These are phyloP conservation scores for Chiloscyllium plagiosum DNA, from an alignment of 2,113 vertebrate genomes.

Conservation along the genomic window DNA sequence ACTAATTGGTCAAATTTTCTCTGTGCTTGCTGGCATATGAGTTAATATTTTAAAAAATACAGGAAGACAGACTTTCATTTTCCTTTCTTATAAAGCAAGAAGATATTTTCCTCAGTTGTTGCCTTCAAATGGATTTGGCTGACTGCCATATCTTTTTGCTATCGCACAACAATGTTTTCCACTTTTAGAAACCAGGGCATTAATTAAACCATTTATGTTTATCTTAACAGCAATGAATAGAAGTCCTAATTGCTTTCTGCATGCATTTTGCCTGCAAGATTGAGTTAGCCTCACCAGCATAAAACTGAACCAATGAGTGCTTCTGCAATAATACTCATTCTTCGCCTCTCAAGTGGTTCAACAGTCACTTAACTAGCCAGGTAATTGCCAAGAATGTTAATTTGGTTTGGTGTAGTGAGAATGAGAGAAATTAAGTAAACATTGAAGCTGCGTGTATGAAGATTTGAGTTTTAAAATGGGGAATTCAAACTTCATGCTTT, in stretches of 20 bases:
- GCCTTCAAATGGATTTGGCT: not conserved
- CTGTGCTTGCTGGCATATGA: not conserved
- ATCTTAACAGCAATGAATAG: not conserved
- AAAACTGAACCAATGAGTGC: not conserved
- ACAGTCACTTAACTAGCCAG: not conserved
- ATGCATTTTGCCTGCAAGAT: not conserved
- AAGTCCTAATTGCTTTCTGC: not conserved
- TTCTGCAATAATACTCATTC: not conserved
- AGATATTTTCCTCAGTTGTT: not conserved
- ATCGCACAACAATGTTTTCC: not conserved
- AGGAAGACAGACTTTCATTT: not conserved
- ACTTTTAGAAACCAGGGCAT: not conserved
- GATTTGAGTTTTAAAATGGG: not conserved
- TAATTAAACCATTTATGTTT: not conserved
- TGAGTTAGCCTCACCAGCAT: not conserved
- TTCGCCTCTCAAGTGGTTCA: not conserved
- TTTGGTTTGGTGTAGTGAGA: not conserved
- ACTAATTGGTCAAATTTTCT: not conserved
- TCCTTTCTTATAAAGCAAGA: not conserved
- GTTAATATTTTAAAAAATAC: not conserved
- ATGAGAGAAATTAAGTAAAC: not conserved
- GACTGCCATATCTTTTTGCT: not conserved
- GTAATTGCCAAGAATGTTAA: constrained; percentile 1
- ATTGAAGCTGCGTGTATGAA: not conserved
- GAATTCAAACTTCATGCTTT: not conserved